Evolutionary conservation across 2,888 invertebrate species (phyloP).

Genomic region (Hemicrepidius hirtus): DNA sequence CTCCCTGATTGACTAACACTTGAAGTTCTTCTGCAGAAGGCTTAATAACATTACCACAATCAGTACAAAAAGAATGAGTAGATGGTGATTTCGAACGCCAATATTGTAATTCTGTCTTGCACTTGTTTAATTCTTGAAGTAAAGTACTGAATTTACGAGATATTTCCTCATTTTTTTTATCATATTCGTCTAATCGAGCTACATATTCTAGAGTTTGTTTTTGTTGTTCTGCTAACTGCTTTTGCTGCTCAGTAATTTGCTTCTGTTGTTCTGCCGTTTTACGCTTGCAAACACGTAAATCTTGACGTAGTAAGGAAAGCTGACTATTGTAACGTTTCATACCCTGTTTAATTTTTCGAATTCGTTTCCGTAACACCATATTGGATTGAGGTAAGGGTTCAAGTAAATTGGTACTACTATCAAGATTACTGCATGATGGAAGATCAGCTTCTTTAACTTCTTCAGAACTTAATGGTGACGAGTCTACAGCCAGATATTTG

Average conservation of each 20-base stretch:
- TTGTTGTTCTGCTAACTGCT: constrained; percentile 82
- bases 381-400: constrained; percentile 86
- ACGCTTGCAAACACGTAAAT: constrained; percentile 86
- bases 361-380: constrained; percentile 89
- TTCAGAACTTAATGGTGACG: constrained; percentile 76
- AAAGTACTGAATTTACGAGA: constrained; percentile 92
- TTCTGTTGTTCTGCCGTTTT: constrained; percentile 91
- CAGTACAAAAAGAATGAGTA: constrained; percentile 80
- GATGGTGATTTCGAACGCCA: constrained; percentile 93
- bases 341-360: constrained; percentile 90
- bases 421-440: constrained; percentile 73
- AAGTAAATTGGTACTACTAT: constrained; percentile 71
- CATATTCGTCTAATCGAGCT: constrained; percentile 90
- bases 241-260: constrained; percentile 86
- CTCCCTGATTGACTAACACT: constrained; percentile 77
- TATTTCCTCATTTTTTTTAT: constrained; percentile 93
- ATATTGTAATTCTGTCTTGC: constrained; percentile 93
- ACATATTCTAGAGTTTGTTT: constrained; percentile 87
- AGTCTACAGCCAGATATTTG: constrained; percentile 76
- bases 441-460: constrained; percentile 73
- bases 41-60: constrained; percentile 80
- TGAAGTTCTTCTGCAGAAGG: constrained; percentile 78
- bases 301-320: constrained; percentile 84
- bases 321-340: constrained; percentile 93
- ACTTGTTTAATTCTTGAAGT: constrained; percentile 91